These are phyloP conservation scores for Morelia viridis DNA, from an alignment of 2,797 vertebrate species.

Conservation along the genomic window DNA sequence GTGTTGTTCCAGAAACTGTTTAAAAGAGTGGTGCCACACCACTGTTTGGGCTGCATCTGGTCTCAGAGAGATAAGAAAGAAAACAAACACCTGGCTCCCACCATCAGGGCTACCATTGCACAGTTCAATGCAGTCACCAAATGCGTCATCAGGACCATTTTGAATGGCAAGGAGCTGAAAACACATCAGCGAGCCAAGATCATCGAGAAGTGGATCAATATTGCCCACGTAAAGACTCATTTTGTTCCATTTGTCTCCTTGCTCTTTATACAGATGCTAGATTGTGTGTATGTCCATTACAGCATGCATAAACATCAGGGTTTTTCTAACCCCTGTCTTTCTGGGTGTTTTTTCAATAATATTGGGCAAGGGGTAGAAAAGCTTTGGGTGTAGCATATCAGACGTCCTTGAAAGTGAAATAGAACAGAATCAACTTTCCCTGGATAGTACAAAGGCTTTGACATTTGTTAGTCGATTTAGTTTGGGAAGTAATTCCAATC, in stretches of 20 bases:
- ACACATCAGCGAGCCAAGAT: conserved; percentile 86
- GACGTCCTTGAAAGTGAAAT: background rate
- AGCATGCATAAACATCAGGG: background rate
- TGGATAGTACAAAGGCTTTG: background rate
- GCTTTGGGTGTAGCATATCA: background rate
- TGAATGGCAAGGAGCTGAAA: conserved; percentile 81
- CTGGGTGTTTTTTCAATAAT: background rate
- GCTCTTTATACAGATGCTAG: background rate
- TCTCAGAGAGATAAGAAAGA: conserved; percentile 91
- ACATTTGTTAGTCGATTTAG: background rate
- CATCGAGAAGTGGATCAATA: conserved; percentile 94
- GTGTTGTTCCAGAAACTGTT: conserved; percentile 83
- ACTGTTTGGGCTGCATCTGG: conserved; percentile 94
- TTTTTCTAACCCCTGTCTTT: background rate
- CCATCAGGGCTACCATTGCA: conserved; percentile 90
- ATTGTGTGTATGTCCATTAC: background rate
- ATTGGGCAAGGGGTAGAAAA: too few species aligned
- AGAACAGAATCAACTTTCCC: background rate
- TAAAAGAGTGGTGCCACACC: conserved; percentile 91
- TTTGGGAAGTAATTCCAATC: background rate
- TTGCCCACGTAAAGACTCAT: conserved; percentile 82
- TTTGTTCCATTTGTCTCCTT: conserved; percentile 19
- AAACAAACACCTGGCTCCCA: conserved; percentile 86
- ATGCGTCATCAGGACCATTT: conserved; percentile 88
- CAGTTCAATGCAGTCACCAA: conserved; percentile 89